phyloP scores from a whole-genome alignment of 2,113 vertebrate species.

The Cyanistes caeruleus region DNA sequence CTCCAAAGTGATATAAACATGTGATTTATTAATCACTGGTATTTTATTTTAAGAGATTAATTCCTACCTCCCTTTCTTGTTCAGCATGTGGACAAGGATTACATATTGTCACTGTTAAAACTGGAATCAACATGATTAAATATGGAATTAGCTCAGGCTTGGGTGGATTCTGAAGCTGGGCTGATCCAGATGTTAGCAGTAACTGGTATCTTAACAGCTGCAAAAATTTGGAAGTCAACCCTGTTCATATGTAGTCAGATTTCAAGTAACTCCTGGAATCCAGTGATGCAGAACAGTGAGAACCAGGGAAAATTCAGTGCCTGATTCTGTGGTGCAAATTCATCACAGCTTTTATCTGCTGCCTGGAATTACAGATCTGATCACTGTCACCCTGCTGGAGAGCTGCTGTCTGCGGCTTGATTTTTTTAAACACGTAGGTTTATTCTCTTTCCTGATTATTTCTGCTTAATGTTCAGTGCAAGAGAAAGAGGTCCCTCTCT shows the following conservation, averaged over 20 bases:
- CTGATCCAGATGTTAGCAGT: slow-evolving; percentile 25
- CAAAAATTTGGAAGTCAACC: background rate
- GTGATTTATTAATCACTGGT: slow-evolving; percentile 69
- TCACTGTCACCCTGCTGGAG: background rate
- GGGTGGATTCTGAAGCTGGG: slow-evolving; percentile 20
- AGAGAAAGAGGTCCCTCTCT: background rate
- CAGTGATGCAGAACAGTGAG: background rate
- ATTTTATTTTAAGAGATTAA: slow-evolving; percentile 63
- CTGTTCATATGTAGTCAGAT: background rate
- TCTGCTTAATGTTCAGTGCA: background rate
- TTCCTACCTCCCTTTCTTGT: slow-evolving; percentile 37
- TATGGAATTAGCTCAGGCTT: slow-evolving; percentile 38
- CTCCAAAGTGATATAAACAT: slow-evolving; percentile 68
- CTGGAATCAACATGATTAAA: slow-evolving; percentile 59
- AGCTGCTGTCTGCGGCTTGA: background rate
- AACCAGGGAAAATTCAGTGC: background rate
- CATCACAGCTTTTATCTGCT: background rate
- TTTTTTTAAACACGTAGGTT: background rate
- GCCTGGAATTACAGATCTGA: background rate
- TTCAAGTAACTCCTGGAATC: background rate
- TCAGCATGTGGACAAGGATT: slow-evolving; percentile 45
- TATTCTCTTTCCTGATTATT: background rate
- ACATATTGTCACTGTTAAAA: slow-evolving; percentile 13
- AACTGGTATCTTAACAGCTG: slow-evolving; percentile 6
- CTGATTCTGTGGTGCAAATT: background rate